A percentile compares a stretch with the other conserved stretches of the same genome.
Evolutionary conservation across 2,797 vertebrate species (phyloP).

Genomic region (Potorous gilbertii): DNA sequence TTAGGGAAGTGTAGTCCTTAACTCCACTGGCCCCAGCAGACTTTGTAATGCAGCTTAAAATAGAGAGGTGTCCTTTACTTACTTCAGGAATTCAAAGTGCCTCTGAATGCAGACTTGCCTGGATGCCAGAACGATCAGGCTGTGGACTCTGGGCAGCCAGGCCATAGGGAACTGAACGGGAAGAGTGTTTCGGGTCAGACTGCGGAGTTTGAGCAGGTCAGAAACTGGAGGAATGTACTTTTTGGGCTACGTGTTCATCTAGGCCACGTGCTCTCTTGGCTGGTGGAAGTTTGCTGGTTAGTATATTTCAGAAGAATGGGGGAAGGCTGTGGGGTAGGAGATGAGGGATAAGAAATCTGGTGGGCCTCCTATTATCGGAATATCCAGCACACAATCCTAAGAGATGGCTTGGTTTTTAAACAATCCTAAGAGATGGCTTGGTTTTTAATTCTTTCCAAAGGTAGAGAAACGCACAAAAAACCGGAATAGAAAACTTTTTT

Average conservation of each 20-base stretch:
- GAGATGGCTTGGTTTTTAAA: neutral
- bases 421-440: neutral
- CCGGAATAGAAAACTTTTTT: neutral
- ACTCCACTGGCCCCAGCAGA: neutral
- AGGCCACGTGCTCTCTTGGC: neutral
- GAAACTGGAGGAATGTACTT: slow-evolving; percentile 32
- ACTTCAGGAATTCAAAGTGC: neutral
- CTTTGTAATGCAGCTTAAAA: slow-evolving; percentile 66
- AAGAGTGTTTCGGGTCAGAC: neutral
- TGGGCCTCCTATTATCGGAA: neutral
- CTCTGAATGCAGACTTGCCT: neutral
- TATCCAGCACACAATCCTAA: neutral
- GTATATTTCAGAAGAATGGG: neutral
- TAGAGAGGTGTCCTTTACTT: slow-evolving; percentile 46
- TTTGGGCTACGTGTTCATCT: neutral
- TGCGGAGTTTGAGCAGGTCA: neutral
- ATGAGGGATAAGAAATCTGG: fast-evolving
- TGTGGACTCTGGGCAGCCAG: neutral
- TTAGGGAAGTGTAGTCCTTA: neutral
- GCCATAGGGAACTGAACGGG: neutral
- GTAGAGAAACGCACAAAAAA: neutral
- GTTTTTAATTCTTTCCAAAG: neutral
- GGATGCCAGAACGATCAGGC: neutral
- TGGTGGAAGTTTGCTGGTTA: neutral
- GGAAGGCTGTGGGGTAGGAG: fast-evolving